These are phyloP conservation scores for Tolypeutes matacus DNA, from an alignment of 2,797 vertebrate species.

Conservation along the genomic window DNA sequence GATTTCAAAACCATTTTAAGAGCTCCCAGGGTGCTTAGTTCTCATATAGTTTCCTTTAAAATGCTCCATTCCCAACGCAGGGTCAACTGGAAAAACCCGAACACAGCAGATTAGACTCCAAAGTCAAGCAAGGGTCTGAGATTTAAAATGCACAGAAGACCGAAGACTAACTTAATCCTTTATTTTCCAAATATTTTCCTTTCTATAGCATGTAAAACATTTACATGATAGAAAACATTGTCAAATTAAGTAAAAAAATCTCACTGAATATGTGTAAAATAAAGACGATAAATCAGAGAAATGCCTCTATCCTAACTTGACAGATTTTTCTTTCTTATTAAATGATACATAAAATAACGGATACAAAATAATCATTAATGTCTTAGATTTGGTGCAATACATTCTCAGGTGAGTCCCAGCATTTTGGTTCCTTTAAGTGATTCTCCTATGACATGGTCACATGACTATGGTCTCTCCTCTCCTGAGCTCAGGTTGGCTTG, in stretches of 20 bases:
- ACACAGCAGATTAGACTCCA: neutral
- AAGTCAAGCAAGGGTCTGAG: neutral
- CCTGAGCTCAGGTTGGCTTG: neutral
- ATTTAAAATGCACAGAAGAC: conserved; percentile 5
- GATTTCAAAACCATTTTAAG: neutral
- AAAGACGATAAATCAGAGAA: conserved; percentile 9
- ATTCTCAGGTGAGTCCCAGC: neutral
- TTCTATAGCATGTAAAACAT: neutral
- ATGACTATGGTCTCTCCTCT: neutral
- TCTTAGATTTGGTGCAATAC: neutral
- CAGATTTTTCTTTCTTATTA: neutral
- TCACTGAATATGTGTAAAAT: conserved; percentile 51
- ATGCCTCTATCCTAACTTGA: neutral
- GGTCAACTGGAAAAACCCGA: neutral
- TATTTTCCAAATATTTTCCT: neutral
- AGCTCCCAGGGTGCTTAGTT: neutral
- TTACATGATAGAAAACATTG: neutral
- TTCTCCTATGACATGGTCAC: neutral
- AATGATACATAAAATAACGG: conserved; percentile 5
- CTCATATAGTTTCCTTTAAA: neutral
- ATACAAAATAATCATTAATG: neutral
- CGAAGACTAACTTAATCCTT: conserved; percentile 37
- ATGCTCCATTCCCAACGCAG: neutral
- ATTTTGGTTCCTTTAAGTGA: neutral
- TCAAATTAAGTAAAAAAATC: neutral